Conservation (phyloP, 1,140 invertebrate species). For the Ceratosolen fusciceps region DNA sequence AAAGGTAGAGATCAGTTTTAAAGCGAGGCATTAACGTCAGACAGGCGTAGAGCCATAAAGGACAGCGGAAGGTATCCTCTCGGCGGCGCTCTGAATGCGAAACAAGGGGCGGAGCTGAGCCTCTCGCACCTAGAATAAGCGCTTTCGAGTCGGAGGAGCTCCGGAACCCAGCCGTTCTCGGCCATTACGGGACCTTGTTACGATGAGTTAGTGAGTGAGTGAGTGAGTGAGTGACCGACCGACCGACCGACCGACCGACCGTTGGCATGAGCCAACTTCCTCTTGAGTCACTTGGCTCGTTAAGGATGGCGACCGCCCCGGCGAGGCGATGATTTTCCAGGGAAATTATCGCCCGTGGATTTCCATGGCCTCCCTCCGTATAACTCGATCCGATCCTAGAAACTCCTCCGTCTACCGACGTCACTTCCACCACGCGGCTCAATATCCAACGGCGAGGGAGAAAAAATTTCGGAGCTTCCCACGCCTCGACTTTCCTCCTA, state of each 20-base stretch:
- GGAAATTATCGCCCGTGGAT: too few species aligned
- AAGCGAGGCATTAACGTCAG: conserved; percentile 10
- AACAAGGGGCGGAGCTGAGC: neutral
- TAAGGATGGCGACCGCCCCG: too few species aligned
- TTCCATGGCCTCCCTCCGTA: too few species aligned
- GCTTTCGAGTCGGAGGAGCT: neutral
- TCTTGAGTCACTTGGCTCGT: neutral
- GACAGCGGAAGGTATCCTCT: neutral
- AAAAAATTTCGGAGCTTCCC: too few species aligned
- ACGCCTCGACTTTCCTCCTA: too few species aligned
- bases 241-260: conserved; percentile 7
- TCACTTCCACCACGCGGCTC: too few species aligned
- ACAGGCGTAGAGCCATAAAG: neutral
- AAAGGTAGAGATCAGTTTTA: neutral
- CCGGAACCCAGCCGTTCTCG: neutral
- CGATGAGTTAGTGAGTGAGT: conserved; percentile 27
- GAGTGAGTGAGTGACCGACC: too few species aligned
- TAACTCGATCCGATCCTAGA: too few species aligned
- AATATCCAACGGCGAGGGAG: too few species aligned
- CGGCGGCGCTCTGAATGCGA: neutral
- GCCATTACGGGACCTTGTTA: neutral
- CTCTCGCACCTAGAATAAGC: conserved; percentile 10
- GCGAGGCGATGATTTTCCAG: too few species aligned
- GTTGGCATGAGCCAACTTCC: neutral
- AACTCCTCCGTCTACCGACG: too few species aligned